Percentiles rank a stretch among this genome's conserved stretches.
Evolutionary conservation across 2,888 invertebrate genomes (phyloP).

Genomic region (Stenichneumon culpator): DNA sequence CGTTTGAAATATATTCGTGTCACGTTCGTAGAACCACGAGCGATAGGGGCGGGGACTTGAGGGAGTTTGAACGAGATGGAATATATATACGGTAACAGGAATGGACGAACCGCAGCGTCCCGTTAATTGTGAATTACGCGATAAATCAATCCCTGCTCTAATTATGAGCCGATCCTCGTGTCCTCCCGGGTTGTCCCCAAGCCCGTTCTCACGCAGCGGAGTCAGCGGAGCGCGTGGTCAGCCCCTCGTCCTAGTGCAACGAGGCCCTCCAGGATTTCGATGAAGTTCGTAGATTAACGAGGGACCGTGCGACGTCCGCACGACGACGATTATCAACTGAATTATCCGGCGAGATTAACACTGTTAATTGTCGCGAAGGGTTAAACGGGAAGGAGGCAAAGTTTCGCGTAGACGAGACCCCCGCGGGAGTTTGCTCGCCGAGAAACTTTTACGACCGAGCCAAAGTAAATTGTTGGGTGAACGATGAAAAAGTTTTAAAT

Average conservation of each 20-base stretch:
- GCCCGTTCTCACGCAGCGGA: conserved; percentile 27
- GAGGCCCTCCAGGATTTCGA: conserved; percentile 22
- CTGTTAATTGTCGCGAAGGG: conserved; percentile 43
- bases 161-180: conserved; percentile 75
- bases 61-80: neutral
- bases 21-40: neutral
- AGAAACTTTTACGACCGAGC: neutral
- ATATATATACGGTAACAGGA: conserved; percentile 10
- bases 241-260: conserved; percentile 16
- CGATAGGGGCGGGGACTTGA: neutral
- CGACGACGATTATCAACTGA: conserved; percentile 54
- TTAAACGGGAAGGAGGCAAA: conserved; percentile 3
- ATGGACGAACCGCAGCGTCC: conserved; percentile 35
- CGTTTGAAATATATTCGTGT: neutral
- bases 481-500: neutral
- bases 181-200: conserved; percentile 43
- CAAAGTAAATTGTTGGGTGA: neutral
- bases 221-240: neutral
- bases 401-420: conserved; percentile 7
- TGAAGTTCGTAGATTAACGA: conserved; percentile 57
- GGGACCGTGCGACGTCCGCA: conserved; percentile 42
- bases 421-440: neutral
- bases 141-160: conserved; percentile 78
- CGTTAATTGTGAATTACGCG: conserved; percentile 79
- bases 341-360: conserved; percentile 46